Base-by-base conservation (phyloP, 2,888 invertebrate genomes). In the Dioctria linearis region DNA sequence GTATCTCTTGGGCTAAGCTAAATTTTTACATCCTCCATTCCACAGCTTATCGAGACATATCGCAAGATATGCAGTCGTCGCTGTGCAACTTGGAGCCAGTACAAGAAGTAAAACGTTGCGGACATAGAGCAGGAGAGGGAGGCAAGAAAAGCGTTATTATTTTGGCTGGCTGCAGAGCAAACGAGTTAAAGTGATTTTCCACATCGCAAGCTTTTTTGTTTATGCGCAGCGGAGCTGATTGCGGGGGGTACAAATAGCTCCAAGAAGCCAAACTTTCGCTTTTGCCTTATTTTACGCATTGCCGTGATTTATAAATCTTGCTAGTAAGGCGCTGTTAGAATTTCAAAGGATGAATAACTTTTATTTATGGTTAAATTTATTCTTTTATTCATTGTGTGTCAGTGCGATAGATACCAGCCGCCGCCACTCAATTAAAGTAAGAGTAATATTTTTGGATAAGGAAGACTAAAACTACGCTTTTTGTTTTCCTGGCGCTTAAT, bases 251-350 rank as follows among this genome's bases (percentile, higher is more conserved):
- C n/a, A n/a, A 11, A 51, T 51, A 46, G 46, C 5, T 46, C 46
- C 46, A 54, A 49, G 39, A 5, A 51, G 43, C 43, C 5, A 54
- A 71, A 39, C 37, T 8, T 37, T 75, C 59, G 57, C 59, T 42
- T 54, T 61, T 37, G 61, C 61, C 39, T 39, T 82, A 80, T 82
- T 67, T 78, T 82, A 82, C 82, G 82, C 82, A 82, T 80, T 80
- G 82, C 82, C 80, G 82, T 82, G 82, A 82, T 82, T 82, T 82
- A 82, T 82, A 80, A 80, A 67, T 82, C 82, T 54, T n/a, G n/a
- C 54, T 54, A 4, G 25, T 54, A 8, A 4, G 46, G 46, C 8
- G 46, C 5, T 46, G 46, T 46, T 6, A 4, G 54, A 25, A 25
- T 25, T 25, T 25, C 25, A 25, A 25, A n/a, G 54, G 54, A 54